Percentiles rank a stretch among this genome's conserved stretches.
phyloP scores from a whole-genome alignment of 2,888 invertebrate species.

The Eupithecia subfuscata region DNA sequence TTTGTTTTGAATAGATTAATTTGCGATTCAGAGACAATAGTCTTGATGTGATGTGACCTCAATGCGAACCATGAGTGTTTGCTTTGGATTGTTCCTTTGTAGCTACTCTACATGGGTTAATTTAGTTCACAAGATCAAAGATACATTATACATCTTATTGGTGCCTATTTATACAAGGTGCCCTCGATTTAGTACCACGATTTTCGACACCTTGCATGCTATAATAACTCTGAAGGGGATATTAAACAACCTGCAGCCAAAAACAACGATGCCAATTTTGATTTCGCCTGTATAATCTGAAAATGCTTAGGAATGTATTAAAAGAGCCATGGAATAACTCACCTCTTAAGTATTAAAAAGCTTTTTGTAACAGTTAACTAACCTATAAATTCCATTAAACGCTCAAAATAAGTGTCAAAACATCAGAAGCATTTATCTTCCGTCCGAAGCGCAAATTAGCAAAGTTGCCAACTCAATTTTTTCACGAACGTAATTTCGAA shows the following conservation, averaged over 20 bases:
- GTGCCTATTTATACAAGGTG: background rate
- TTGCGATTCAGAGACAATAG: conserved; percentile 36
- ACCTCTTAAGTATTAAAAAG: conserved; percentile 19
- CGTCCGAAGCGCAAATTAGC: conserved; percentile 42
- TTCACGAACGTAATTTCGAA: conserved; percentile 52
- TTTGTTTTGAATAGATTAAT: conserved; percentile 43
- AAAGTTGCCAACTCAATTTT: conserved; percentile 42
- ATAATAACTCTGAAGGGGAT: background rate
- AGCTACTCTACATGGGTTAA: conserved; percentile 12
- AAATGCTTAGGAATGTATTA: background rate
- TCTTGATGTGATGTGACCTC: conserved; percentile 32
- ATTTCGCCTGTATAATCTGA: background rate
- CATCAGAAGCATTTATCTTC: conserved; percentile 40
- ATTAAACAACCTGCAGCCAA: background rate
- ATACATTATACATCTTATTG: background rate
- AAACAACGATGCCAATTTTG: background rate
- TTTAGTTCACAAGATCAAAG: conserved; percentile 22
- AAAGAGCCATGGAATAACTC: background rate
- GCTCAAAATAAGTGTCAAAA: conserved; percentile 37
- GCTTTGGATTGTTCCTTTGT: conserved; percentile 27
- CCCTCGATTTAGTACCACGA: background rate
- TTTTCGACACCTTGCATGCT: background rate
- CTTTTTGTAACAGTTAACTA: conserved; percentile 21
- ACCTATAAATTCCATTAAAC: conserved; percentile 30
- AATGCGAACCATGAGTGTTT: conserved; percentile 22